Conservation (phyloP, 2,113 vertebrate genomes). For the Odocoileus hemionus region DNA sequence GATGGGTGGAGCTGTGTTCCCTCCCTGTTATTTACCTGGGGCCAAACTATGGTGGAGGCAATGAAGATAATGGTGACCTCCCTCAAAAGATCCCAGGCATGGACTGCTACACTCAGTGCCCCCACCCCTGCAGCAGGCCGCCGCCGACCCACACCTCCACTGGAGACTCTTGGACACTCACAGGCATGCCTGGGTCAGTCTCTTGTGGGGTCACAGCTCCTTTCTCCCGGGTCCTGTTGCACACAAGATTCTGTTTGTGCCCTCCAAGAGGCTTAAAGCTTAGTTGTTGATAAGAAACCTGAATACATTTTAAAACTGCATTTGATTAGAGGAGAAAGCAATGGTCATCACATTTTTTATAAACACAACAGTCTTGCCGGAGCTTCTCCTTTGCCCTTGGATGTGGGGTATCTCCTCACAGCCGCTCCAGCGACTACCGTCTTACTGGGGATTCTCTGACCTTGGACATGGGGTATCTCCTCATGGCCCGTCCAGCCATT, state of each 20-base stretch:
- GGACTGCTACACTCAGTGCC: neutral
- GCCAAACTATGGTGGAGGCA: neutral
- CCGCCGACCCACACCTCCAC: accelerated
- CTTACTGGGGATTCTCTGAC: neutral
- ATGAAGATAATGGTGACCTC: neutral
- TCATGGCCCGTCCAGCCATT: accelerated
- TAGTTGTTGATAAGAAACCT: neutral
- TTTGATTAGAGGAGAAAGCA: neutral
- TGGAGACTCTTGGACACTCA: neutral
- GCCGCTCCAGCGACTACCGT: accelerated
- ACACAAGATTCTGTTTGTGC: neutral
- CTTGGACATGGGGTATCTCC: neutral
- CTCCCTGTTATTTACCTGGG: neutral
- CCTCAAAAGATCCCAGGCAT: neutral
- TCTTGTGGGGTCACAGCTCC: neutral
- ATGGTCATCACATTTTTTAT: neutral
- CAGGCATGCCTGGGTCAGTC: neutral
- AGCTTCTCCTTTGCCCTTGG: neutral
- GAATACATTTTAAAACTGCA: neutral
- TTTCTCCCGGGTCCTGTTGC: neutral
- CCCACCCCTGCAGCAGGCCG: neutral
- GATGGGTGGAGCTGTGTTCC: neutral
- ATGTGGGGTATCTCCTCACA: neutral
- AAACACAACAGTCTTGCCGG: neutral
- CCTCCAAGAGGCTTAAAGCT: neutral